phyloP scores from a whole-genome alignment of 1,140 invertebrate genomes.

The Halictus rubicundus region DNA sequence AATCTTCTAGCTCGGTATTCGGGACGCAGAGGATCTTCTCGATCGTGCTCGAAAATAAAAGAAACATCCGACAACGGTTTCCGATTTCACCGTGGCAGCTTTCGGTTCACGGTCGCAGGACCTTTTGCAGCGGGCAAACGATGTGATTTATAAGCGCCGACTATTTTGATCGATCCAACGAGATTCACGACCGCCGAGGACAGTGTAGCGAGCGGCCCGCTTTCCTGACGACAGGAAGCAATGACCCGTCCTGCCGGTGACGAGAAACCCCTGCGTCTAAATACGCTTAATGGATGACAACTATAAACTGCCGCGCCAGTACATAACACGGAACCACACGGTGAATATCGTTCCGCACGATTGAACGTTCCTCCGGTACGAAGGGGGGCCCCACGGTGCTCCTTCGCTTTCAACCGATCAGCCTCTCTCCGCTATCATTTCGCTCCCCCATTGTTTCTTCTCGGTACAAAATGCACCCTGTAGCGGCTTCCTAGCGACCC shows the following conservation, averaged over 20 bases:
- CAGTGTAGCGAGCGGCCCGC: not conserved
- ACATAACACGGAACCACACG: constrained; percentile 65
- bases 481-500: constrained; percentile 40
- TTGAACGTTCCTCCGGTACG: constrained; percentile 51
- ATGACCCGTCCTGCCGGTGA: constrained; percentile 55
- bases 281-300: constrained; percentile 69
- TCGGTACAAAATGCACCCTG: constrained; percentile 52
- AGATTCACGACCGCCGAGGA: not conserved
- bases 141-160: not conserved
- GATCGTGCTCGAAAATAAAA: too few relatives aligned
- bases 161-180: not conserved
- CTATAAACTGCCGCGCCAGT: constrained; percentile 68
- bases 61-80: too few relatives aligned
- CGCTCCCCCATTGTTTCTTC: constrained; percentile 58
- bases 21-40: too few relatives aligned
- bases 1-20: too few relatives aligned
- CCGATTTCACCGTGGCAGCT: not conserved
- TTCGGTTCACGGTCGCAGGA: not conserved
- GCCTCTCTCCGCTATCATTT: constrained; percentile 50
- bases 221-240: constrained; percentile 54
- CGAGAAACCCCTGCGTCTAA: constrained; percentile 60
- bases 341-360: constrained; percentile 70
- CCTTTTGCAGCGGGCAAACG: too few relatives aligned
- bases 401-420: constrained; percentile 24
- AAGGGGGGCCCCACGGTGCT: constrained; percentile 18